phyloP scores from a whole-genome alignment of 1,140 invertebrate species.

The Phthorimaea operculella region DNA sequence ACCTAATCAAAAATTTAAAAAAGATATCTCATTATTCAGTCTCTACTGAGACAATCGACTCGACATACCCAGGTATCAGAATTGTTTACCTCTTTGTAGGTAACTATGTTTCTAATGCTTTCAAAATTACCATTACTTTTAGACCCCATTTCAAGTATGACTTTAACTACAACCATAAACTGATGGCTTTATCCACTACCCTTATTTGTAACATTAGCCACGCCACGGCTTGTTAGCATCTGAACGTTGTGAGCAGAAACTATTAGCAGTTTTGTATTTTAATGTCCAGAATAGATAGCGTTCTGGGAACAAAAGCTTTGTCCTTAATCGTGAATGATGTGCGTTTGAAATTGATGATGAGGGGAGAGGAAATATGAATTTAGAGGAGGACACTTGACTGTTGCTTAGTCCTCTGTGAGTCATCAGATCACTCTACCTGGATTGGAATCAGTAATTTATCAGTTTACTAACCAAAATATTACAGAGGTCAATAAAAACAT shows the following conservation, averaged over 20 bases:
- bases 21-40: no score
- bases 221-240: slow-evolving; percentile 32
- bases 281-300: slow-evolving; percentile 1
- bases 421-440: no score
- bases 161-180: not conserved
- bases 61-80: no score
- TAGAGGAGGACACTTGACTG: not conserved
- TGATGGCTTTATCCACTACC: slow-evolving; percentile 38
- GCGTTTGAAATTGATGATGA: slow-evolving; percentile 3
- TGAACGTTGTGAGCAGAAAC: slow-evolving; percentile 7
- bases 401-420: no score
- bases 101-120: no score
- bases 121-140: no score
- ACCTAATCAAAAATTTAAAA: no score
- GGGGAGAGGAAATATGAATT: not conserved
- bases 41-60: no score
- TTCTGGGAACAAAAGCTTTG: slow-evolving; percentile 2
- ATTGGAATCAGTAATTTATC: no score
- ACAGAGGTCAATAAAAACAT: no score
- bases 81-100: no score
- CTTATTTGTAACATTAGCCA: slow-evolving; percentile 27
- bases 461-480: no score
- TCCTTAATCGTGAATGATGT: slow-evolving; percentile 1
- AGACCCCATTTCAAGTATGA: not conserved
- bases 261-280: slow-evolving; percentile 10